phyloP scores from a whole-genome alignment of 1,140 invertebrate genomes.

The Prorops nasuta region DNA sequence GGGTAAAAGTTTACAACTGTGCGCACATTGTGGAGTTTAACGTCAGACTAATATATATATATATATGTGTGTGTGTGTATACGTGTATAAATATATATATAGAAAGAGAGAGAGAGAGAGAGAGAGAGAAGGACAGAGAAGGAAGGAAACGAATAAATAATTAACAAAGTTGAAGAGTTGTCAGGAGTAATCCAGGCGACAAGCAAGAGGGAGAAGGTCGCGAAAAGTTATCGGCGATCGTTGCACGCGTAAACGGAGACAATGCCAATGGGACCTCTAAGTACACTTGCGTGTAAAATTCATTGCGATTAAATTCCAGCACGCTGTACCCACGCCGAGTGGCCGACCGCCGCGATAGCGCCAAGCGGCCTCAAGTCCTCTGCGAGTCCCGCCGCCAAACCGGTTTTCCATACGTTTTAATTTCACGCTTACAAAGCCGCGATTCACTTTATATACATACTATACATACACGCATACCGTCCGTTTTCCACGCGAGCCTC shows the following conservation, averaged over 20 bases:
- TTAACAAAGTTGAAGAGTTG: no score
- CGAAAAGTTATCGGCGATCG: background rate
- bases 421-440: slow-evolving; percentile 53
- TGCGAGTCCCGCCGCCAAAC: slow-evolving; percentile 33
- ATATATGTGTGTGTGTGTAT: no score
- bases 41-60: no score
- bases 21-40: no score
- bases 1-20: no score
- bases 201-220: background rate
- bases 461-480: slow-evolving; percentile 46
- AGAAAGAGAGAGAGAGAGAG: no score
- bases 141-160: no score
- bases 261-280: background rate
- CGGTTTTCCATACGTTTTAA: slow-evolving; percentile 53
- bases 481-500: slow-evolving; percentile 39
- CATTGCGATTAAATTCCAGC: slow-evolving; percentile 30
- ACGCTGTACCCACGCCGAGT: slow-evolving; percentile 3
- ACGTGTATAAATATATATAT: no score
- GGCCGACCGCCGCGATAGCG: slow-evolving; percentile 8
- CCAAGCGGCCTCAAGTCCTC: slow-evolving; percentile 4
- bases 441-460: slow-evolving; percentile 53
- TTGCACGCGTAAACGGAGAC: background rate
- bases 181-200: no score
- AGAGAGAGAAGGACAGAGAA: no score
- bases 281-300: slow-evolving; percentile 10